These are phyloP conservation scores for Hydrocynus forskahlii DNA, from an alignment of 2,797 vertebrate genomes.

Conservation along the genomic window DNA sequence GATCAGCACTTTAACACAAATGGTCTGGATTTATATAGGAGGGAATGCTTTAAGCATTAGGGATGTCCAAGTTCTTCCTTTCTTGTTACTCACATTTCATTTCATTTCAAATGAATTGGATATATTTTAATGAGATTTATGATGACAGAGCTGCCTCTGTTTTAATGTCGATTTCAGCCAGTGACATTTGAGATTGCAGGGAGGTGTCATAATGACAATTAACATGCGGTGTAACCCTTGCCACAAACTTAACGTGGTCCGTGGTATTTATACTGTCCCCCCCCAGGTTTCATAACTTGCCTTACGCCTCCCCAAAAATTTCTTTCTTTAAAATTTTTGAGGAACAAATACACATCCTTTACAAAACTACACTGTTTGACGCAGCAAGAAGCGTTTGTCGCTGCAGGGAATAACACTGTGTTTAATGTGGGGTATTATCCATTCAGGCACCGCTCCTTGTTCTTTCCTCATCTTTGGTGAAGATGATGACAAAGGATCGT, in stretches of 20 bases:
- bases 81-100: too few relatives aligned
- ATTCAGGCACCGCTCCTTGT: slow-evolving; percentile 42
- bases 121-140: too few relatives aligned
- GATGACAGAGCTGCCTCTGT: too few relatives aligned
- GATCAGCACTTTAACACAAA: too few relatives aligned
- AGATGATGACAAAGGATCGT: slow-evolving; percentile 53
- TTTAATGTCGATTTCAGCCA: too few relatives aligned
- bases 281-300: not conserved
- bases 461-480: slow-evolving; percentile 49
- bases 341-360: not conserved
- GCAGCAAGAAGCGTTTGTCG: slow-evolving; percentile 8
- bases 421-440: slow-evolving; percentile 34
- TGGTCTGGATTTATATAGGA: too few relatives aligned
- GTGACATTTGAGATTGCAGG: too few relatives aligned
- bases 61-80: too few relatives aligned
- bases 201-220: too few relatives aligned
- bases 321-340: not conserved
- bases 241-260: not conserved
- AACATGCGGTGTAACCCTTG: not conserved
- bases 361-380: slow-evolving; percentile 9
- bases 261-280: not conserved
- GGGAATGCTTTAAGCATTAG: too few relatives aligned
- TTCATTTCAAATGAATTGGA: too few relatives aligned
- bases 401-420: slow-evolving; percentile 16
- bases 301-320: not conserved